Percentiles rank a stretch among this genome's conserved stretches.
phyloP scores from a whole-genome alignment of 1,140 invertebrate genomes.

The Drosophila sucinea region DNA sequence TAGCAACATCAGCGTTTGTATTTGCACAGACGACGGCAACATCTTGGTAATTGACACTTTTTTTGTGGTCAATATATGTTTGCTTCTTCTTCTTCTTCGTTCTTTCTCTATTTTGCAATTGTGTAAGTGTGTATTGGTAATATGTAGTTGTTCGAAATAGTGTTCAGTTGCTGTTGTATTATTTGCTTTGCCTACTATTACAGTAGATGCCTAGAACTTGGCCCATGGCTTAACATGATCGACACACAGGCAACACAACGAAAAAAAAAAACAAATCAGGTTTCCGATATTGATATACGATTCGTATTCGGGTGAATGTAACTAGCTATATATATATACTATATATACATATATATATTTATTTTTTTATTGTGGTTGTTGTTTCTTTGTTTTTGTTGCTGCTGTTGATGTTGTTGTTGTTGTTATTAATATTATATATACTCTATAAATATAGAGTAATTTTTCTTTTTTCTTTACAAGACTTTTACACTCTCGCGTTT shows the following conservation, averaged over 20 bases:
- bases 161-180: slow-evolving; percentile 28
- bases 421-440: too few species aligned
- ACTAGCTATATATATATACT: slow-evolving; percentile 15
- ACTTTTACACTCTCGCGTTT: slow-evolving; percentile 46
- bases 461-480: slow-evolving; percentile 30
- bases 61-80: slow-evolving; percentile 15
- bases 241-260: slow-evolving; percentile 36
- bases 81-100: slow-evolving; percentile 1
- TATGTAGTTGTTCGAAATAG: slow-evolving; percentile 24
- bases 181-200: slow-evolving; percentile 11
- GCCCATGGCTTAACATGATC: slow-evolving; percentile 37
- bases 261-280: slow-evolving; percentile 48
- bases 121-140: slow-evolving; percentile 22
- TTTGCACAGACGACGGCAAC: slow-evolving; percentile 38
- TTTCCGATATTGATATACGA: slow-evolving; percentile 49
- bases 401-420: not conserved
- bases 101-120: slow-evolving; percentile 48
- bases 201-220: slow-evolving; percentile 40
- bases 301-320: slow-evolving; percentile 55
- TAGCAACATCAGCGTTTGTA: slow-evolving; percentile 44
- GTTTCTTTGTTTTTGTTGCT: slow-evolving; percentile 8
- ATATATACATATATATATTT: slow-evolving; percentile 20
- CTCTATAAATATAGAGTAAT: not conserved
- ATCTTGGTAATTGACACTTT: slow-evolving; percentile 59
- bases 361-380: slow-evolving; percentile 27